Evolutionary conservation across 2,113 vertebrate genomes (phyloP), one percentile per base, ranked within the genome.

Genomic region (Bucco capensis): DNA sequence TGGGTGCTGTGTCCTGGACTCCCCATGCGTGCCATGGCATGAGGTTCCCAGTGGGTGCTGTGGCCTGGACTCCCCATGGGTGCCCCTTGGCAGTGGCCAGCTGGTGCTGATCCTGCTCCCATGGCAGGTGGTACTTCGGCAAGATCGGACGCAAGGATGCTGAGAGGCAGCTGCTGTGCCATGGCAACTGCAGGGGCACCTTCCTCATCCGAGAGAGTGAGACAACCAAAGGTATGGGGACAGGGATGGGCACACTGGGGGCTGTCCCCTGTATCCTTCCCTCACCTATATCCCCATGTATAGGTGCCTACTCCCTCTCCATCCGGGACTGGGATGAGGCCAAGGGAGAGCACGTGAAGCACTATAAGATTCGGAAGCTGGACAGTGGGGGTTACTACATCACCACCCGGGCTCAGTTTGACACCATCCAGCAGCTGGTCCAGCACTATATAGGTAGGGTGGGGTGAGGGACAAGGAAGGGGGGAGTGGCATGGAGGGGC

Each of bases 331-430:
- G 98, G 98, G 99, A 99, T 3, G 98, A 99, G 46, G 95, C 76
- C 66, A 99, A 99, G 89, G 98, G 98, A 0, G 98, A 99, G 71
- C 99, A 99, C 2, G 98, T 99, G 65, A 99, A 99, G 95, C 99
- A 99, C 98, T 99, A 99, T 96, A 99, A 99, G 96, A 99, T 99
- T 91, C 98, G 99, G 40, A 99, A 99, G 70, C 96, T 99, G 93
- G 99, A 99, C 94, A 99, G 96, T 0, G 99, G 99, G 1, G 99
- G 99, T 33, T 99, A 98, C 97, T 99, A 99, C 96, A 99, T 99
- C 97, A 99, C 99, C 89, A 99, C 99, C 0, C 97, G 99, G 3
- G 98, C 98, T 30, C 99, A 99, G 97, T 99, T 99, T 21, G 97
- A 97, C 76, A 98, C 98, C 0, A 97, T 99, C 56, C 98, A 97